Base-by-base conservation (phyloP, 2,797 vertebrate species). In the Mormyrus hasselquistii region DNA sequence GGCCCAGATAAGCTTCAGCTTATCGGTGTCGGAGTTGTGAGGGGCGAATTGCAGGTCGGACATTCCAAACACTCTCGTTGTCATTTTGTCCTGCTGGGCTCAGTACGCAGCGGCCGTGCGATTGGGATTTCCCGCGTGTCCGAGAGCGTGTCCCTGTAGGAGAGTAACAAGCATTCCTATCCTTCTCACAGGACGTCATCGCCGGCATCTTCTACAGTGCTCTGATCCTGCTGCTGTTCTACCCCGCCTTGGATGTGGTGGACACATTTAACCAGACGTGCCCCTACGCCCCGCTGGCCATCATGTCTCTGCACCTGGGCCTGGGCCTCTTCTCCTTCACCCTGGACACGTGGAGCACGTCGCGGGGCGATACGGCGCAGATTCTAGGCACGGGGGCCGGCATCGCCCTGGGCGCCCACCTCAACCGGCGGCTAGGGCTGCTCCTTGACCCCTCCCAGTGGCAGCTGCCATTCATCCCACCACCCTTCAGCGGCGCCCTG, bases 281-380 rank as follows among this genome's bases (percentile, higher is more conserved):
- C 93, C 95, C 91, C 93, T 97, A 96, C 0, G 96, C 99, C 0
- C 98, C 99, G 0, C 90, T 98, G 44, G 90, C 97, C 91, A 97
- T 98, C 93, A 92, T 98, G 50, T 96, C 95, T 12, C 93, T 99
- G 16, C 98, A 98, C 89, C 92, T 98, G 44, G 96, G 93, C 34
- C 90, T 99, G 93, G 98, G 97, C 41, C 96, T 99, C 90, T 97
- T 99, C 93, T 99, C 97, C 76, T 99, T 99, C 93, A 98, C 96
- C 2, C 95, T 99, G 89, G 99, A 99, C 92, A 98, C 97, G 1
- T 99, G 99, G 99, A 99, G 99, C 94, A 99, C 98, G 0, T 99
- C 99, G 0, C 94, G 99, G 0, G 98, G 98, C 0, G 98, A 99
- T 95, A 99, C 99, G 0, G 98, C 99, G 25, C 96, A 99, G 93